Evolutionary conservation across 2,888 invertebrate species (phyloP).

Genomic region (Diabrotica balteata): DNA sequence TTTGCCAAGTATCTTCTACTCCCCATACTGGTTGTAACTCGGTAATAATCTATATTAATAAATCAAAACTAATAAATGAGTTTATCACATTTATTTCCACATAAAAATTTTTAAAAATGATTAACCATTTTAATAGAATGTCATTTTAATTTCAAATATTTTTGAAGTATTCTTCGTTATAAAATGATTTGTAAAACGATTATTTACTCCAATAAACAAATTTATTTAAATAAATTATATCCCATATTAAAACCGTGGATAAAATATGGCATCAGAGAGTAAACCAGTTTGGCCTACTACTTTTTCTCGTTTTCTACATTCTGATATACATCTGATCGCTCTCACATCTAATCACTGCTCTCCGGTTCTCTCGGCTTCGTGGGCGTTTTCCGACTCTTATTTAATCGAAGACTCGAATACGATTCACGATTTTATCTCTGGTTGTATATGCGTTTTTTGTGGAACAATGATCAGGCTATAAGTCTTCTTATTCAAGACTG

Average conservation of each 20-base stretch:
- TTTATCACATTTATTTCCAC: too few relatives aligned
- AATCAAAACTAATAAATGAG: too few relatives aligned
- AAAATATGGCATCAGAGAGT: slow-evolving; percentile 3
- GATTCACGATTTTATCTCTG: slow-evolving; percentile 21
- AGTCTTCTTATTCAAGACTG: slow-evolving; percentile 12
- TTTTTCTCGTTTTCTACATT: slow-evolving; percentile 14
- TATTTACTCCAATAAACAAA: too few relatives aligned
- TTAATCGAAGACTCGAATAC: slow-evolving; percentile 18
- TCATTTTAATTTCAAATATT: too few relatives aligned
- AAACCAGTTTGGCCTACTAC: slow-evolving; percentile 13
- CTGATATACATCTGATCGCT: slow-evolving; percentile 19
- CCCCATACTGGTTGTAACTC: too few relatives aligned
- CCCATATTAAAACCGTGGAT: not conserved
- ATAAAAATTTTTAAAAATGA: too few relatives aligned
- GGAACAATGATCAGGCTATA: slow-evolving; percentile 9
- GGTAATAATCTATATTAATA: too few relatives aligned
- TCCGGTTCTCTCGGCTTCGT: slow-evolving; percentile 11
- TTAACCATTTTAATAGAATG: too few relatives aligned
- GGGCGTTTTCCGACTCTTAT: slow-evolving; percentile 17
- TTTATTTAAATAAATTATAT: slow-evolving; percentile 1
- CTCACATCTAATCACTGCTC: slow-evolving; percentile 20
- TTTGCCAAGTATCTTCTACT: too few relatives aligned
- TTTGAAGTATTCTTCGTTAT: too few relatives aligned
- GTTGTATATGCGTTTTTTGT: slow-evolving; percentile 12
- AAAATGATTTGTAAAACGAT: too few relatives aligned